Evolutionary conservation across 2,113 vertebrate species (phyloP), one percentile per base, ranked within the genome.

Genomic region (Osmerus eperlanus): DNA sequence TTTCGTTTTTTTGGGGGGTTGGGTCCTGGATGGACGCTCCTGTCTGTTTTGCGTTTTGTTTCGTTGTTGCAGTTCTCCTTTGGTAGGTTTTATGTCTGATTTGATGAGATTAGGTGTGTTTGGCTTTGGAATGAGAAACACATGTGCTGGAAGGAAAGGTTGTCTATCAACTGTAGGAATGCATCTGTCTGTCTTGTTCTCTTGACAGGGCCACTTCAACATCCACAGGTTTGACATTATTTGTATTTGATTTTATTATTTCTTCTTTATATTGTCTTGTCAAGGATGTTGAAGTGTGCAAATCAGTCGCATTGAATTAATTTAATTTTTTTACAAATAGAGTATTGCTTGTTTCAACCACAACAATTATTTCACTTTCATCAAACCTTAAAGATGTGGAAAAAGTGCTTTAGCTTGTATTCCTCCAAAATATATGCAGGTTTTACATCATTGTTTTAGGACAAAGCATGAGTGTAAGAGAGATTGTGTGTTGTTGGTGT

Each of bases 11-110:
- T 71, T n/a, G n/a, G n/a, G n/a, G n/a, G n/a, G 75, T 76, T 79
- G 81, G 29, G 3, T 5, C 52, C 52, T 81, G 11, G 68, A n/a
- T 79, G 77, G 36, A 65, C 78, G 76, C 78, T 80, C 71, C 63
- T 32, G 75, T 86, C 87, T 89, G 85, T 82, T 87, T 85, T 78
- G 68, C 81, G 73, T 87, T 86, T 89, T 79, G 7, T 54, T 78
- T 83, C 82, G 84, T 79, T 79, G 80, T 72, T 81, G 52, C 75
- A 62, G 56, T 78, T 81, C 77, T 73, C 72, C 72, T 19, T 63
- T 61, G 64, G 18, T 65, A 12, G 64, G 41, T 65, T 19, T 64
- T 81, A 83, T 80, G 82, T 65, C 47, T n/a, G 52, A 47, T 74
- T 41, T 81, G 71, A 83, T 81, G 73, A 67, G 65, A 76, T 83